Evolutionary conservation across 2,797 vertebrate genomes (phyloP), one percentile per base, ranked within the genome.

Genomic region (Psittacula derbiana): DNA sequence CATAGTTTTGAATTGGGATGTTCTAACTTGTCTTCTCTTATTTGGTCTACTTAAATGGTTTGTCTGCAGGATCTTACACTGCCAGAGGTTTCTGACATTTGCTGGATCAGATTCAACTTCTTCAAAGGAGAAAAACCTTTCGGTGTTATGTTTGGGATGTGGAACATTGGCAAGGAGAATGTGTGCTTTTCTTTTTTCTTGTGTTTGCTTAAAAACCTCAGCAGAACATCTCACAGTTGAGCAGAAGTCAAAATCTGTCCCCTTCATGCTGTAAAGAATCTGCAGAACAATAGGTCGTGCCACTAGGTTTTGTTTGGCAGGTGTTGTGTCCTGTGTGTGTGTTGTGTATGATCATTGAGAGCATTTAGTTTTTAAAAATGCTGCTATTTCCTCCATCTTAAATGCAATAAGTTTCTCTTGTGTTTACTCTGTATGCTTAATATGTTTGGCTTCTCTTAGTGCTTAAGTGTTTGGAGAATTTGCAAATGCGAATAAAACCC

Each of bases 51-150:
- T 85, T 86, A 82, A 93, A 61, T 88, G 31, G 6, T 58, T 72
- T 84, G 55, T 88, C 43, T 86, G 13, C 44, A 92, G 52, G 70
- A n/a, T 86, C 44, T 82, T 73, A 50, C 6, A 36, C n/a, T 91
- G 62, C 20, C 60, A 75, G 41, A 72, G 30, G 53, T 81, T 93
- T 95, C 62, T 86, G 40, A 58, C 44, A 46, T 78, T 81, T 89
- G 16, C 46, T 88, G 71, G 21, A 36, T 80, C 58, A 87, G 38
- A 74, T 67, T 89, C 30, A 81, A 12, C 71, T 82, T 86, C 60
- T 83, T 94, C 57, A 81, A 86, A 89, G 61, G 40, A 82, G 44
- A 49, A 94, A 58, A 87, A 21, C 15, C 27, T 87, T 58, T 52
- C 13, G 23, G 28, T 88, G 16, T 82, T 91, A 15, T 2, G 13